Base-by-base conservation (phyloP, 2,888 invertebrate species). In the Melanotus villosus region DNA sequence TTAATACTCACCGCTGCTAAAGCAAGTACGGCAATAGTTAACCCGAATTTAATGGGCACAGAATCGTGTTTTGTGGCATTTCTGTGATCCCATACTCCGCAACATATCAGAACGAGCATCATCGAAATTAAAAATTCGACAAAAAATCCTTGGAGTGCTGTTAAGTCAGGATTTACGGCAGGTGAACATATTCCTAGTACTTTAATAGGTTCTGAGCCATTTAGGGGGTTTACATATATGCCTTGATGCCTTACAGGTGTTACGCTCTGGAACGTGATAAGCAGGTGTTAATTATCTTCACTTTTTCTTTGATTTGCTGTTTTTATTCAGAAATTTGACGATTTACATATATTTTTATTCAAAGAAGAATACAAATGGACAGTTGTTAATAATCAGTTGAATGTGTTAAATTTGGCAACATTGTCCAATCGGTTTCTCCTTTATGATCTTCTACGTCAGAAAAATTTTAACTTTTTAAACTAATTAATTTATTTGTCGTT, bases 21-120 rank as follows among this genome's bases (percentile, higher is more conserved):
- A 6, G 92, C 91, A 60, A 93, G 81, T 0, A 88, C 91, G 14
- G 88, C 84, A 69, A 94, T 86, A 0, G 90, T 86, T 56, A 93
- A 84, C 58, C 92, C 93, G 76, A 93, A 92, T 76, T 90, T 90
- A 19, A 93, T 84, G 0, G 92, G 81, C 1, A 86, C 84, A 0
- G 91, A 90, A 73, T 93, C 93, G 54, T 89, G 88, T 77, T 90
- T 90, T 47, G 87, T 85, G 18, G 85, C 81, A 79, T 93, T 92
- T 67, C 91, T 86, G 5, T 90, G 88, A 81, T 94, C 93, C 92
- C 92, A 93, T 4, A 92, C 85, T 0, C 90, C 90, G 79, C 92
- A 93, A 70, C 89, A 89, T 21, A 93, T 86, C 54, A 93, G 85
- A 19, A 89, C 86, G 26, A 94, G 84, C 0, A 91, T 87, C 2